phyloP scores from a whole-genome alignment of 2,113 vertebrate species.

The Hemichromis elongatus region DNA sequence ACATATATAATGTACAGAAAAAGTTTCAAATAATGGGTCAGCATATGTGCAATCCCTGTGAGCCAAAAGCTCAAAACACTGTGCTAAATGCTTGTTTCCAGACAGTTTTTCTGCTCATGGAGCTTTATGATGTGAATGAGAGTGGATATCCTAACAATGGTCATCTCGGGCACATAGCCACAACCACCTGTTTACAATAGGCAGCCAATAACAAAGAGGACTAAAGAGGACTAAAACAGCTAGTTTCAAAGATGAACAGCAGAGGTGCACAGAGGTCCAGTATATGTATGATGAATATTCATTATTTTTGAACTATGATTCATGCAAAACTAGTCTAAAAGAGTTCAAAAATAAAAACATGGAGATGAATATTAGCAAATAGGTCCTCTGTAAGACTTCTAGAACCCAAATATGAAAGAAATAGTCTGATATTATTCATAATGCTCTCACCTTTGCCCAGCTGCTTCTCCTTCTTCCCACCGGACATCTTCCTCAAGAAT shows the following conservation, averaged over 20 bases:
- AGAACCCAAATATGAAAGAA: not conserved
- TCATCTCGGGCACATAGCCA: not conserved
- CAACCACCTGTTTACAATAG: not conserved
- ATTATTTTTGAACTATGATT: not conserved
- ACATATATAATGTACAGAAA: rapidly evolving
- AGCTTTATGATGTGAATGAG: not conserved
- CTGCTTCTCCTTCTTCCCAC: constrained; percentile 43
- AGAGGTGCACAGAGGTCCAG: not conserved
- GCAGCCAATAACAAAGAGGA: not conserved
- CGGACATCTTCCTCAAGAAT: constrained; percentile 65
- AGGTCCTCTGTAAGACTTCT: not conserved
- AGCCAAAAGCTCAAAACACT: not conserved
- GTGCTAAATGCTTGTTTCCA: not conserved
- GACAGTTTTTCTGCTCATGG: not conserved
- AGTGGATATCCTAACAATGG: not conserved
- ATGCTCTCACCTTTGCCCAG: constrained; percentile 30
- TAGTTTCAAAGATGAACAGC: not conserved
- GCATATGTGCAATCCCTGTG: not conserved
- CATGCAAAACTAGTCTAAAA: not conserved
- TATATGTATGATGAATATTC: not conserved
- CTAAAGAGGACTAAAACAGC: not conserved
- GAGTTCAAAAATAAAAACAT: not conserved
- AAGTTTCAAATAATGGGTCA: not conserved
- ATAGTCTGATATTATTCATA: not conserved
- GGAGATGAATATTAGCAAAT: not conserved